A percentile compares a stretch with the other conserved stretches of the same genome.
Evolutionary conservation across 2,797 vertebrate species (phyloP).

Genomic region (Muscicapa striata): DNA sequence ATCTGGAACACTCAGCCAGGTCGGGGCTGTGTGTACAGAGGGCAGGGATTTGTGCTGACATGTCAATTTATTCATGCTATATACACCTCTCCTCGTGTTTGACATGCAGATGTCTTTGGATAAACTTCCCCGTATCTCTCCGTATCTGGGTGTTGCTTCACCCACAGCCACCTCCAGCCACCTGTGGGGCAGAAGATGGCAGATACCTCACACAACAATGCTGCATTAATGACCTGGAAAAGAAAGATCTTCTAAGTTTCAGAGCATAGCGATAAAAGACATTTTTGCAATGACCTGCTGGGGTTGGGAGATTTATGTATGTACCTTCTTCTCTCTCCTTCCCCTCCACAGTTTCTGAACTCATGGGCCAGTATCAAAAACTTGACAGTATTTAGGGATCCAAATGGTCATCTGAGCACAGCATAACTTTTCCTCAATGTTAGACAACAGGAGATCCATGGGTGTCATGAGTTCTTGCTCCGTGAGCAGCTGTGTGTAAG

Average conservation of each 20-base stretch:
- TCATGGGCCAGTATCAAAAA: neutral
- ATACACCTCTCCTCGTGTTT: slow-evolving; percentile 49
- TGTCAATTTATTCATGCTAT: slow-evolving; percentile 51
- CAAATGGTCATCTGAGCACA: neutral
- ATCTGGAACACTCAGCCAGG: neutral
- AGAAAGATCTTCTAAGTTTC: neutral
- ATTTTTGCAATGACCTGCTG: neutral
- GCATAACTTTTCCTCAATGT: neutral
- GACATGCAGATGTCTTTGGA: slow-evolving; percentile 62
- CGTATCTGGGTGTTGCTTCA: slow-evolving; percentile 57
- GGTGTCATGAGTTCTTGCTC: neutral
- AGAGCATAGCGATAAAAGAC: neutral
- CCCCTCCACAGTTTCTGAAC: neutral
- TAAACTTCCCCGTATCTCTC: slow-evolving; percentile 46
- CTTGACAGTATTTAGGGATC: neutral
- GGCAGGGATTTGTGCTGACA: slow-evolving; percentile 57
- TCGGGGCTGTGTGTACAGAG: neutral
- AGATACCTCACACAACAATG: neutral
- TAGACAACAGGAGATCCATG: neutral
- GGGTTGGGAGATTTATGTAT: neutral
- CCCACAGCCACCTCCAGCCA: slow-evolving; percentile 61
- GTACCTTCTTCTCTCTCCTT: neutral
- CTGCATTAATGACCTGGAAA: slow-evolving; percentile 24
- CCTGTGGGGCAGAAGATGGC: slow-evolving; percentile 42
- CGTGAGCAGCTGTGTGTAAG: neutral